phyloP scores from a whole-genome alignment of 2,888 invertebrate species.

The Drosophila histrio region DNA sequence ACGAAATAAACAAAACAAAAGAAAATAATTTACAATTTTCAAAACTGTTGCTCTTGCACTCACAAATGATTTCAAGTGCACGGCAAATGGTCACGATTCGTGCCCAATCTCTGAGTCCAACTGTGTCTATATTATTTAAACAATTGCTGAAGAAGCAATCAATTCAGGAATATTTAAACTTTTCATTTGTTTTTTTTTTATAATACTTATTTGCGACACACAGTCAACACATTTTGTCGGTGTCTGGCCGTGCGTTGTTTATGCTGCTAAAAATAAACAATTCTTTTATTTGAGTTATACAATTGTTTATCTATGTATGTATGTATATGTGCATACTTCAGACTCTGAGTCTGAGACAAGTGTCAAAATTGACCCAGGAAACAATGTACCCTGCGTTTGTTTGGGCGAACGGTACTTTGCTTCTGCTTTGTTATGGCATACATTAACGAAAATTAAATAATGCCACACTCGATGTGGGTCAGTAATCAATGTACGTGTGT shows the following conservation, averaged over 20 bases:
- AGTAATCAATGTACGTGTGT: slow-evolving; percentile 51
- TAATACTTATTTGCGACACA: slow-evolving; percentile 13
- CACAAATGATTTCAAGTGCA: slow-evolving; percentile 63
- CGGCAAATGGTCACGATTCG: slow-evolving; percentile 49
- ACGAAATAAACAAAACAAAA: slow-evolving; percentile 14
- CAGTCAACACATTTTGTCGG: slow-evolving; percentile 21
- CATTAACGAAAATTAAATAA: slow-evolving; percentile 62
- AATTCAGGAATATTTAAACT: slow-evolving; percentile 15
- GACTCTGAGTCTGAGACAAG: not conserved
- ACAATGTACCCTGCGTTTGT: not conserved
- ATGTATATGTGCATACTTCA: not conserved
- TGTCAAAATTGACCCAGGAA: slow-evolving; percentile 47
- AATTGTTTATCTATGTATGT: slow-evolving; percentile 19
- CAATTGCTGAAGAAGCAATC: slow-evolving; percentile 30
- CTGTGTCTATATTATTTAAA: slow-evolving; percentile 30
- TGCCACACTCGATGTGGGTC: slow-evolving; percentile 56
- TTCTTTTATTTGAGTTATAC: slow-evolving; percentile 24
- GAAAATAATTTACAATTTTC: slow-evolving; percentile 27
- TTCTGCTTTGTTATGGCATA: slow-evolving; percentile 20
- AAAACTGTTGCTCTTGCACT: slow-evolving; percentile 32
- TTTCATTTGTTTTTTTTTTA: not conserved
- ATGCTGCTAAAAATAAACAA: slow-evolving; percentile 47
- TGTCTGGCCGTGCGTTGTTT: slow-evolving; percentile 31
- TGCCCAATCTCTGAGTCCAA: slow-evolving; percentile 31
- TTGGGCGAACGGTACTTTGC: slow-evolving; percentile 17